Conservation (phyloP, 2,888 invertebrate genomes). For the Lampropteryx suffumata region DNA sequence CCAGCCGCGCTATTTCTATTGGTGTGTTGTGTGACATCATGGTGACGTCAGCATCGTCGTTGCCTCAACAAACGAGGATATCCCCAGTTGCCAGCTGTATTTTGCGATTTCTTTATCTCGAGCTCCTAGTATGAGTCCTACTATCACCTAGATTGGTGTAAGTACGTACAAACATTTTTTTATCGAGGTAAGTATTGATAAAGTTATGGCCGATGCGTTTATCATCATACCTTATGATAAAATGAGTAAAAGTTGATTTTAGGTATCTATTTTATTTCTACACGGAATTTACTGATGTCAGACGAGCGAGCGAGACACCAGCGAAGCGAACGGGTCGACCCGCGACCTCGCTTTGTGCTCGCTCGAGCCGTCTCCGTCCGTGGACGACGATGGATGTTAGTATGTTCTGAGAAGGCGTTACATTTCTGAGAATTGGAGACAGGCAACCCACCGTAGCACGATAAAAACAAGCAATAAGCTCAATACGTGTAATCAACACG, state of each 20-base stretch:
- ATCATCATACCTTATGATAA: too few relatives aligned
- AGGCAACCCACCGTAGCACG: constrained; percentile 68
- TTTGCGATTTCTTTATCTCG: constrained; percentile 28
- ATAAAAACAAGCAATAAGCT: constrained; percentile 68
- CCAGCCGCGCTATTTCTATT: constrained; percentile 69
- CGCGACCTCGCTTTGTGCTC: constrained; percentile 78
- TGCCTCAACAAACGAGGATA: constrained; percentile 71
- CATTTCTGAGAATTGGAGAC: constrained; percentile 80
- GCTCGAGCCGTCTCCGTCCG: constrained; percentile 64
- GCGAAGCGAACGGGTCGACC: constrained; percentile 55
- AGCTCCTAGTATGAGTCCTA: constrained; percentile 16
- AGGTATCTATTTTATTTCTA: too few relatives aligned
- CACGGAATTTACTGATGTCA: neutral
- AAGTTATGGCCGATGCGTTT: too few relatives aligned
- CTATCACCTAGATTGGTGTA: too few relatives aligned
- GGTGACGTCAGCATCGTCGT: constrained; percentile 70
- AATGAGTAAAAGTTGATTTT: too few relatives aligned
- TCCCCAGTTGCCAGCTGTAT: constrained; percentile 55
- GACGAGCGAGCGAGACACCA: constrained; percentile 17
- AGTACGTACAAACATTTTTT: too few relatives aligned
- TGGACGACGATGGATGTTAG: constrained; percentile 70
- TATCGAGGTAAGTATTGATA: too few relatives aligned
- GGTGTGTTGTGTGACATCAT: constrained; percentile 79
- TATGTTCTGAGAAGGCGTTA: constrained; percentile 82
- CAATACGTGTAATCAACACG: constrained; percentile 52